Evolutionary conservation across 2,888 invertebrate genomes (phyloP).

Genomic region (Hemaris fuciformis): DNA sequence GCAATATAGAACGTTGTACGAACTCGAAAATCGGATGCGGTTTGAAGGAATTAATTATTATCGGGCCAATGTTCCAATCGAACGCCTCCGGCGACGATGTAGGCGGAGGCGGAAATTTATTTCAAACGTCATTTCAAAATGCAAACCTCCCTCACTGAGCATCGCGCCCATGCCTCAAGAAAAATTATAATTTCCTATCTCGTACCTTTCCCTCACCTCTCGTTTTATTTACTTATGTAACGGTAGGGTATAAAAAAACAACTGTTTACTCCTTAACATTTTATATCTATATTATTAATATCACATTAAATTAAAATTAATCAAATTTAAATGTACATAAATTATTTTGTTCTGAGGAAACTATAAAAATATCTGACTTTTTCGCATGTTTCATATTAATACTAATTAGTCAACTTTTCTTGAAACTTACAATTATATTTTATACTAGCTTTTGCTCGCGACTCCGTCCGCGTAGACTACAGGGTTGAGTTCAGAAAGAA

Average conservation of each 20-base stretch:
- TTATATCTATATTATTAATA: too few species aligned
- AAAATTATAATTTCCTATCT: slow-evolving; percentile 65
- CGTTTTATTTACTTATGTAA: not conserved
- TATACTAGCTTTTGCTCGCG: too few species aligned
- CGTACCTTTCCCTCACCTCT: slow-evolving; percentile 3
- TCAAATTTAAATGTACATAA: too few species aligned
- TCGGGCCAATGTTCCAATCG: slow-evolving; percentile 76
- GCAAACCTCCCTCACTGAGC: slow-evolving; percentile 51
- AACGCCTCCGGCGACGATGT: slow-evolving; percentile 55
- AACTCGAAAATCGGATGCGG: slow-evolving; percentile 46
- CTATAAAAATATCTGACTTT: too few species aligned
- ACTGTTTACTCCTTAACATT: too few species aligned
- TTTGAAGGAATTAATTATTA: slow-evolving; percentile 72
- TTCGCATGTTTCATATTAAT: too few species aligned
- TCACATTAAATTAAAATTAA: too few species aligned
- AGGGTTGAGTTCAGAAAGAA: too few species aligned
- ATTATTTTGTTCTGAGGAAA: too few species aligned
- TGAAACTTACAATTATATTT: too few species aligned
- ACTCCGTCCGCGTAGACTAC: too few species aligned
- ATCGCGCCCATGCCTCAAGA: slow-evolving; percentile 39
- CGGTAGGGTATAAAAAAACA: not conserved
- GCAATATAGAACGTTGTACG: slow-evolving; percentile 27
- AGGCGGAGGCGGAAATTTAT: slow-evolving; percentile 69
- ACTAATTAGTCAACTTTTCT: too few species aligned
- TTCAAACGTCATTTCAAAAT: slow-evolving; percentile 72